These are phyloP conservation scores for Oxycera nigricornis DNA, from an alignment of 2,888 invertebrate genomes.

Conservation along the genomic window DNA sequence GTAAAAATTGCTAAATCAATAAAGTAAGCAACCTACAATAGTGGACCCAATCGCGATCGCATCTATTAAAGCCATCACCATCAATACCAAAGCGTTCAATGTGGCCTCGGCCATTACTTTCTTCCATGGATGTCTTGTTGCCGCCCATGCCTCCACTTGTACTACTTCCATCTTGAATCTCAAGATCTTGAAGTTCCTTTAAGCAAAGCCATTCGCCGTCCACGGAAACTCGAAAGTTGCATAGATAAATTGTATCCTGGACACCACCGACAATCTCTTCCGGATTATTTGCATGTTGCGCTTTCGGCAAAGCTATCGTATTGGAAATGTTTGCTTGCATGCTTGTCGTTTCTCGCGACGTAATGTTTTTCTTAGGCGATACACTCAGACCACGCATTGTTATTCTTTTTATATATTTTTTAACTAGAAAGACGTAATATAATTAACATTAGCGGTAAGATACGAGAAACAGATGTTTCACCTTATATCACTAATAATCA, in stretches of 20 bases:
- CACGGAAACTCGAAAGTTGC: conserved; percentile 96
- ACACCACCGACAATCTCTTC: conserved; percentile 69
- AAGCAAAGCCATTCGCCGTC: conserved; percentile 97
- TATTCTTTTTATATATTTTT: background rate
- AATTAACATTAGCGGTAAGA: background rate
- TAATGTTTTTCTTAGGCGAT: conserved; percentile 46
- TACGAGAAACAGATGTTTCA: background rate
- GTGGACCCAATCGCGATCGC: conserved; percentile 58
- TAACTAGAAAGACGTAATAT: background rate
- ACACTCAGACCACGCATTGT: conserved; percentile 40
- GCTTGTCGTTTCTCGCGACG: conserved; percentile 44
- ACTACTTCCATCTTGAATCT: conserved; percentile 70
- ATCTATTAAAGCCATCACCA: conserved; percentile 57
- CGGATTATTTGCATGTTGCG: conserved; percentile 61
- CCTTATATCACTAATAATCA: background rate
- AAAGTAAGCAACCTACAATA: conserved; percentile 64
- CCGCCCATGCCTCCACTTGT: conserved; percentile 41
- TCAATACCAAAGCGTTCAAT: conserved; percentile 49
- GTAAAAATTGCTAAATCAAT: no score
- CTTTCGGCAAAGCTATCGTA: conserved; percentile 59
- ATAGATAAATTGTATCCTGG: conserved; percentile 95
- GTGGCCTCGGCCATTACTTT: conserved; percentile 50
- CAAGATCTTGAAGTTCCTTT: conserved; percentile 91
- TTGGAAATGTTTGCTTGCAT: conserved; percentile 51
- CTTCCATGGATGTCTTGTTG: conserved; percentile 49